Conservation (phyloP, 2,888 invertebrate species). For the Gryllus longicercus region DNA sequence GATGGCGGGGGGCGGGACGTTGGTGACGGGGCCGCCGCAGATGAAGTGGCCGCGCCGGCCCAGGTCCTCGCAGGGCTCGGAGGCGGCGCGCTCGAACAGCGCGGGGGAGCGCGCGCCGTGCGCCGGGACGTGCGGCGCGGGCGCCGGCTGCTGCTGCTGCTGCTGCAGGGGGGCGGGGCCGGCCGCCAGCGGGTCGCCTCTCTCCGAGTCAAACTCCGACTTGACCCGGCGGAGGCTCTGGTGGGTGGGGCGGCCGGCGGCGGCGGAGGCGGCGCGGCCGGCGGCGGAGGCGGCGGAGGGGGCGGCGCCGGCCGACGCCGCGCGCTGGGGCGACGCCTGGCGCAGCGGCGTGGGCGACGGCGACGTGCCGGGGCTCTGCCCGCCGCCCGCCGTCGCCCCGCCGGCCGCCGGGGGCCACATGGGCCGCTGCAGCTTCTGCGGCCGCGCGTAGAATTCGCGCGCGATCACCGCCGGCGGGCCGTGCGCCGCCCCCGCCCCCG, state of each 20-base stretch:
- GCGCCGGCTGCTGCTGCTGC: not conserved
- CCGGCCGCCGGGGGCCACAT: conserved; percentile 61
- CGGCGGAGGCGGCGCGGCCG: conserved; percentile 1
- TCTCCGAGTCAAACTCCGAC: conserved; percentile 49
- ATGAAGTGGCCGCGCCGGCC: conserved; percentile 38
- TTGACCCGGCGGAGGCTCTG: conserved; percentile 52
- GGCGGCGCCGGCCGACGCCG: conserved; percentile 29
- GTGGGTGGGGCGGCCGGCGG: conserved; percentile 46
- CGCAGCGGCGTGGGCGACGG: not conserved
- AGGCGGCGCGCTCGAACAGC: conserved; percentile 34
- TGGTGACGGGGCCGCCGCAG: conserved; percentile 40
- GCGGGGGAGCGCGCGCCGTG: not conserved
- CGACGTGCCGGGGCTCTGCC: not conserved
- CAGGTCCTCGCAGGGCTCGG: conserved; percentile 34
- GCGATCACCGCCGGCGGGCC: conserved; percentile 36
- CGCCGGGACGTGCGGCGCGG: conserved; percentile 29
- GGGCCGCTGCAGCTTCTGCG: conserved; percentile 69
- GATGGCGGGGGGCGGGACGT: conserved; percentile 35
- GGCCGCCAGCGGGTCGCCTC: conserved; percentile 43
- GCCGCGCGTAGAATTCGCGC: conserved; percentile 74
- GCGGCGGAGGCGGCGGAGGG: not conserved
- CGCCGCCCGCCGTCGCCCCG: not conserved
- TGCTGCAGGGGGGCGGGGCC: conserved; percentile 49
- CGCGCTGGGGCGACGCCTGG: not conserved
- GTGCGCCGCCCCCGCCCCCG: conserved; percentile 70